Evolutionary conservation across 1,140 invertebrate species (phyloP), one percentile per base, ranked within the genome.

Genomic region (Aphaenogaster rudis): DNA sequence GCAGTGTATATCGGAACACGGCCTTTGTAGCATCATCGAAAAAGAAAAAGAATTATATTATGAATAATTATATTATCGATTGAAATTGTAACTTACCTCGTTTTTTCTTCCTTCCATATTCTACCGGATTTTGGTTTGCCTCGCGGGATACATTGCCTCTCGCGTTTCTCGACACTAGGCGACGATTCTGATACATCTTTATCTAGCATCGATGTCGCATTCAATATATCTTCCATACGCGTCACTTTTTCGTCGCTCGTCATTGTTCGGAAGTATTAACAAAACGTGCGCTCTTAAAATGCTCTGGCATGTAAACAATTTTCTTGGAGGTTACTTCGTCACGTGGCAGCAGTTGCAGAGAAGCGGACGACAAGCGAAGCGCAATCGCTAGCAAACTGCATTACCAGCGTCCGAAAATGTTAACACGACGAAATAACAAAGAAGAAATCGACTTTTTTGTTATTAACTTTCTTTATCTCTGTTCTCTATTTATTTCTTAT

Each of bases 161-260:
- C n/a, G n/a, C n/a, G n/a, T n/a, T n/a, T n/a, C n/a, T n/a, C n/a
- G n/a, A n/a, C 11, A 15, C 0, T 21, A 17, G 78, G 8, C 13
- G 36, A 80, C n/a, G 21, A 28, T 9, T 82, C 28, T 17, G 33
- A 2, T 11, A 4, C 74, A 50, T 77, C 69, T 15, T 84, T 36
- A 50, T 48, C 78, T 21, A 17, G 9, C 8, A 6, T 1, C 0
- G 76, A 50, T 39, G 28, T 81, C 0, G n/a, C 50, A 82, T 33
- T 67, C 52, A 87, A 80, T 69, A 78, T 67, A 28, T 93, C 91
- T 77, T 91, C 92, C 13, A 88, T 72, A 79, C 52, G 88, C 5
- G 48, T 88, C 39, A 92, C 28, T 76, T 90, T 89, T 39, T 91
- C 90, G 57, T 13, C 7, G 4, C 33, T 59, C 36, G 69, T 33